These are phyloP conservation scores for Megaustenia siamemsis DNA, from an alignment of 2,888 invertebrate species.

Conservation along the genomic window DNA sequence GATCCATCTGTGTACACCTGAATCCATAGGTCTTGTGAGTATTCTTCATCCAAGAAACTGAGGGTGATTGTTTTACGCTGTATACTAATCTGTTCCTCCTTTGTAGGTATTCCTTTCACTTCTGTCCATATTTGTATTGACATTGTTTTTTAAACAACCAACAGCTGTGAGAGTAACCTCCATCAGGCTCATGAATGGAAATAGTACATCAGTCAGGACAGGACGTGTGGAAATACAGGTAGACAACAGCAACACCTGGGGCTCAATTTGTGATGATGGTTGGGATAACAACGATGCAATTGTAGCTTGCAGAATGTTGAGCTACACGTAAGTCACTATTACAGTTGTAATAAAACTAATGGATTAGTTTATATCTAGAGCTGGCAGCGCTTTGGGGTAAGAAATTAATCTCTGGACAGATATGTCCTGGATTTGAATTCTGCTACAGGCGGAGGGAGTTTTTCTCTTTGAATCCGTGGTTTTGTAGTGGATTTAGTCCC, in stretches of 20 bases:
- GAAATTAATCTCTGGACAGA: too few relatives aligned
- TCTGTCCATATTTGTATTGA: not conserved
- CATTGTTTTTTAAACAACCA: not conserved
- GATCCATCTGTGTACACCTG: too few relatives aligned
- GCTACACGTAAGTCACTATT: slow-evolving; percentile 46
- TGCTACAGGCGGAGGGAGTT: too few relatives aligned
- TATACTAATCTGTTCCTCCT: too few relatives aligned
- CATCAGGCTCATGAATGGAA: slow-evolving; percentile 29
- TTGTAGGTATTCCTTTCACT: too few relatives aligned
- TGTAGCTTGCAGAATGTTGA: slow-evolving; percentile 50
- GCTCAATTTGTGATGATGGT: slow-evolving; percentile 54
- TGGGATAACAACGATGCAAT: slow-evolving; percentile 47
- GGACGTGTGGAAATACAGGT: slow-evolving; percentile 50
- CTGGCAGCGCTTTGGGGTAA: too few relatives aligned
- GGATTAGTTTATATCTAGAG: not conserved
- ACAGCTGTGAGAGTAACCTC: slow-evolving; percentile 47
- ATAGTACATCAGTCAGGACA: not conserved
- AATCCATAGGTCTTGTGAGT: too few relatives aligned
- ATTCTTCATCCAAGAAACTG: too few relatives aligned
- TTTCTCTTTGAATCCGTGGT: too few relatives aligned
- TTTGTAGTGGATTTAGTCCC: too few relatives aligned
- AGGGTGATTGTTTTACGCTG: too few relatives aligned
- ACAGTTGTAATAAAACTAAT: not conserved
- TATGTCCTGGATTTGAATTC: too few relatives aligned
- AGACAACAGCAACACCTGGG: slow-evolving; percentile 29